Evolutionary conservation across 2,797 vertebrate species (phyloP).

Genomic region (Diplodus sargus): DNA sequence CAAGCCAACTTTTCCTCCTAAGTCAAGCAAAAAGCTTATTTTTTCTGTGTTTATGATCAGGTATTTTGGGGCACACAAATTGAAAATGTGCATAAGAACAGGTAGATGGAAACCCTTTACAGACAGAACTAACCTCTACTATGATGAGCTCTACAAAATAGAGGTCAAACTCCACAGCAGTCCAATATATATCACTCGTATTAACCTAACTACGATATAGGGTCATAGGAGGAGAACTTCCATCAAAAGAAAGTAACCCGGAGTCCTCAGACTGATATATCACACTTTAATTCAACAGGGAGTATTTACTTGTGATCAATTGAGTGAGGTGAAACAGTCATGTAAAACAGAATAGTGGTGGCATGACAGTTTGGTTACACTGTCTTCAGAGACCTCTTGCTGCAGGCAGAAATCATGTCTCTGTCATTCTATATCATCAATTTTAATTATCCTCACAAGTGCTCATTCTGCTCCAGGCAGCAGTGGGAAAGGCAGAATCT

Average conservation of each 20-base stretch:
- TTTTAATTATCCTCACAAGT: constrained; percentile 85
- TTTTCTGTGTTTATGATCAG: neutral
- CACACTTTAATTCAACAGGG: constrained; percentile 66
- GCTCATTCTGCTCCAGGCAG: constrained; percentile 77
- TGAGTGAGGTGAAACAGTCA: constrained; percentile 76
- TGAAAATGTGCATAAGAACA: neutral
- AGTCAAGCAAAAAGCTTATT: neutral
- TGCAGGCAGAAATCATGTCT: constrained; percentile 80
- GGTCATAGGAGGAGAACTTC: constrained; percentile 35
- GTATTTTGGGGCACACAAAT: no score
- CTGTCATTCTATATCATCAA: constrained; percentile 84
- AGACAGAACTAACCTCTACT: neutral
- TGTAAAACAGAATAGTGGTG: constrained; percentile 73
- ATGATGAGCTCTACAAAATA: constrained; percentile 6
- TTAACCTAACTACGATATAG: constrained; percentile 38
- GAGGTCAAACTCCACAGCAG: constrained; percentile 20
- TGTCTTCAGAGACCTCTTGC: constrained; percentile 77
- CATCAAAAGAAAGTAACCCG: constrained; percentile 43
- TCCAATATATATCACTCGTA: constrained; percentile 34
- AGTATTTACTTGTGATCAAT: constrained; percentile 75
- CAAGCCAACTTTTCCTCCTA: neutral
- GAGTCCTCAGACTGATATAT: constrained; percentile 48
- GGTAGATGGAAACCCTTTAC: neutral
- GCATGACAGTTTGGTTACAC: constrained; percentile 73
- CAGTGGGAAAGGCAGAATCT: constrained; percentile 64